Evolutionary conservation across 2,888 invertebrate genomes (phyloP), one percentile per base, ranked within the genome.

Genomic region (Anthophora plumipes): DNA sequence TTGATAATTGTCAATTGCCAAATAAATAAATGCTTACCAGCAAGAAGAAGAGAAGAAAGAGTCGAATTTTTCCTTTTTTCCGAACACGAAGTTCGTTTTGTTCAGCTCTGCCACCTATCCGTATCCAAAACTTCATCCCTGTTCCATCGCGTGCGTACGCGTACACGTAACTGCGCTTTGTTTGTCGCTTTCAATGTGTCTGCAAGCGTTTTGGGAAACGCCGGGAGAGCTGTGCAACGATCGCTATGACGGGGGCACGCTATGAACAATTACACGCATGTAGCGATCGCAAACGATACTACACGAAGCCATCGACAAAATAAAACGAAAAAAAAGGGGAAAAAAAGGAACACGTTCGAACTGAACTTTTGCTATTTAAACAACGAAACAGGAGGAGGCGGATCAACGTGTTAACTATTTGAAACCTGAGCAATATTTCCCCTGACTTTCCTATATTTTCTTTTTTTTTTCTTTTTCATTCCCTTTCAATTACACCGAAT

Each of bases 141-240:
- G 3, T 43, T 17, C 63, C 46, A 9, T 22, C 12, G 25, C 25
- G 52, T 67, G 52, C 71, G 55, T 63, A 46, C 67, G 50, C 63
- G 70, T 71, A 64, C 57, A 68, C 57, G n/a, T 43, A 81, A 60
- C n/a, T 73, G 74, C 75, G 86, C 86, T 86, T 86, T 78, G 70
- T 80, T 80, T 68, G 64, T 80, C 72, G 86, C 87, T 86, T 86
- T 86, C 43, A 39, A 59, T 86, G 71, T 86, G 72, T 80, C 64
- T 61, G 71, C 74, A 61, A 63, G 77, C 72, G 1, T 72, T 70
- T 22, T 12, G 67, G 50, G 43, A 52, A 41, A 54, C 41, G 11
- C 22, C 39, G 48, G 37, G 31, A 66, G 75, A 83, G 50, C 55
- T 68, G 71, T 22, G 25, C 17, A 52, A 52, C 50, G 54, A 76